Evolutionary conservation across 2,797 vertebrate genomes (phyloP), one percentile per base, ranked within the genome.

Genomic region (Distichodus sexfasciatus): DNA sequence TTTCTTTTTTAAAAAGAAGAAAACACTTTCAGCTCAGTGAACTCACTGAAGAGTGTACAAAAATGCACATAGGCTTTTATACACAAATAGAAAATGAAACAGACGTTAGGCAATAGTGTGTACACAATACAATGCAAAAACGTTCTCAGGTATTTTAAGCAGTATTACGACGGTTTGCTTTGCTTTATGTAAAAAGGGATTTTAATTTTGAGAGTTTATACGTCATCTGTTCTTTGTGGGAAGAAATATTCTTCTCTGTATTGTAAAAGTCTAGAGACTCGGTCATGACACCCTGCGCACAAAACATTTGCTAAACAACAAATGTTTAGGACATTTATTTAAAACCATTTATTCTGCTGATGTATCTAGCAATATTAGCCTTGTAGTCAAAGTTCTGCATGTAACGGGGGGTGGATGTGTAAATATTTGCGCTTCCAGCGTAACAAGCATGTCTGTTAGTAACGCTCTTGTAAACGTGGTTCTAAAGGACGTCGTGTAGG

Each of bases 211-310:
- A 23, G 19, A 44, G 35, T 3, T 2, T n/a, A n/a, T n/a, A n/a
- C n/a, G n/a, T n/a, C n/a, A 21, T 48, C 23, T 17, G 17, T 4
- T 66, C 38, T 59, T 21, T 48, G 21, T 7, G n/a, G 28, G 41
- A 46, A 29, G 15, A 53, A 53, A 36, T 28, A 19, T 24, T 38
- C 43, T 26, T 66, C 29, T 46, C 26, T 23, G 17, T 66, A 40
- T 17, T 17, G 38, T 12, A 44, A 23, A 61, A 12, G 57, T 68
- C 36, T 36, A 41, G 46, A 66, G 31, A 58, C 47, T 69, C 57
- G 59, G 80, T 72, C 74, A 78, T 80, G 79, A 71, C 75, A 79
- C 78, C 40, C 58, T 33, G 23, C 41, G 53, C 55, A 38, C n/a
- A 38, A 4, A 8, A 3, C 36, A 8, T 64, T 75, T 66, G 57